Conservation (phyloP, 1,140 invertebrate genomes). For the Octopus sinensis region DNA sequence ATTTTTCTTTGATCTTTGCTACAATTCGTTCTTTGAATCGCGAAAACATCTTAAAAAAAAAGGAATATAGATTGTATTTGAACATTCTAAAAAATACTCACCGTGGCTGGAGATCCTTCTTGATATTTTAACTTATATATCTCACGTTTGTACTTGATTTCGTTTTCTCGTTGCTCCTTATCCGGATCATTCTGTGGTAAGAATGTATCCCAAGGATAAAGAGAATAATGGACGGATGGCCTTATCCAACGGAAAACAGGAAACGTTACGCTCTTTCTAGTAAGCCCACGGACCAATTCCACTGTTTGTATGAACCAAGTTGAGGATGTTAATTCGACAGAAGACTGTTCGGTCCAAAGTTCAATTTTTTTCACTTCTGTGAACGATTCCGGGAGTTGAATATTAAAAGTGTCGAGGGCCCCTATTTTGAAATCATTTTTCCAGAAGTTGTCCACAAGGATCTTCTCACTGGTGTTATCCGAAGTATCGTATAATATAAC, state of each 20-base stretch:
- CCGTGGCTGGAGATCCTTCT: background rate
- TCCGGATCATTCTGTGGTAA: background rate
- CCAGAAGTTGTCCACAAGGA: slow-evolving; percentile 1
- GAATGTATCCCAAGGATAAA: background rate
- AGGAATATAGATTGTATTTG: too few species aligned
- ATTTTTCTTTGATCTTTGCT: too few species aligned
- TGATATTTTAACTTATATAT: background rate
- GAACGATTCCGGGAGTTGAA: background rate
- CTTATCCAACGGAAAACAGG: background rate
- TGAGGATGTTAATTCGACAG: slow-evolving; percentile 24
- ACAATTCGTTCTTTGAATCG: too few species aligned
- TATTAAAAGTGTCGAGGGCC: background rate
- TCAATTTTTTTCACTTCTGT: background rate
- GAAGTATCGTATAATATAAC: slow-evolving; percentile 8
- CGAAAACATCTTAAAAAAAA: too few species aligned
- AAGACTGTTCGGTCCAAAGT: background rate
- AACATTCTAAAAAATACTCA: background rate
- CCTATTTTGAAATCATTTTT: background rate
- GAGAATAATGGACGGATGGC: background rate
- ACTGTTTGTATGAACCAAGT: slow-evolving; percentile 42
- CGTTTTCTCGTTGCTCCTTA: background rate
- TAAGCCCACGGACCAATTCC: slow-evolving; percentile 20
- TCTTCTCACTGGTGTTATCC: background rate
- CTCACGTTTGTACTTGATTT: background rate
- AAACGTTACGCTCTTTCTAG: background rate